A percentile compares a stretch with the other conserved stretches of the same genome.
Evolutionary conservation across 1,140 invertebrate species (phyloP).

Genomic region (Drosophila erecta): DNA sequence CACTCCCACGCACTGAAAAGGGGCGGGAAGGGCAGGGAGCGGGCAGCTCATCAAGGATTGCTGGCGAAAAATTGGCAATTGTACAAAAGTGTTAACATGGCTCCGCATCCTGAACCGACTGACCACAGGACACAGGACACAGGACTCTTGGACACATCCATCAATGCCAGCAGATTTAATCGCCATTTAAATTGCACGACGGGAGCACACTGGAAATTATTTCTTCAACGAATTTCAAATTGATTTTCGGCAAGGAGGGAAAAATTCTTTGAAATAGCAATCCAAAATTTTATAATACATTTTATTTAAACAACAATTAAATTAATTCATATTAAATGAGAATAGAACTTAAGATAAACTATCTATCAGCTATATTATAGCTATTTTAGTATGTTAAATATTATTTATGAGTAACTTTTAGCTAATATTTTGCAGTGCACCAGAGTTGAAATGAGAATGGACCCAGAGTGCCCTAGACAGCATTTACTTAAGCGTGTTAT

Average conservation of each 20-base stretch:
- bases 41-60: slow-evolving; percentile 54
- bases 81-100: slow-evolving; percentile 83
- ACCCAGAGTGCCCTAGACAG: slow-evolving; percentile 38
- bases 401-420: too few species aligned
- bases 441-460: slow-evolving; percentile 9
- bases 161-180: slow-evolving; percentile 84
- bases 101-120: slow-evolving; percentile 74
- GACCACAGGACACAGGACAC: slow-evolving; percentile 59
- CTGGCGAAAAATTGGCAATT: slow-evolving; percentile 80
- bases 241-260: not conserved
- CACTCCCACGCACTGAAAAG: slow-evolving; percentile 31
- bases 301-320: too few species aligned
- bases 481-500: slow-evolving; percentile 83
- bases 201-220: slow-evolving; percentile 4
- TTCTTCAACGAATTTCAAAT: too few species aligned
- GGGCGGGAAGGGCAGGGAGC: not conserved
- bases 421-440: slow-evolving; percentile 4
- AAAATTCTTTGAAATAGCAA: not conserved
- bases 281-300: too few species aligned
- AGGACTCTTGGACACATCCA: slow-evolving; percentile 76
- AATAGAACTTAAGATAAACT: too few species aligned
- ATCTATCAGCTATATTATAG: too few species aligned
- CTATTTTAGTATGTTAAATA: not conserved
- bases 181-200: slow-evolving; percentile 82
- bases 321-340: too few species aligned